These are phyloP conservation scores for Procavia capensis DNA, from an alignment of 2,113 vertebrate genomes.

Conservation along the genomic window DNA sequence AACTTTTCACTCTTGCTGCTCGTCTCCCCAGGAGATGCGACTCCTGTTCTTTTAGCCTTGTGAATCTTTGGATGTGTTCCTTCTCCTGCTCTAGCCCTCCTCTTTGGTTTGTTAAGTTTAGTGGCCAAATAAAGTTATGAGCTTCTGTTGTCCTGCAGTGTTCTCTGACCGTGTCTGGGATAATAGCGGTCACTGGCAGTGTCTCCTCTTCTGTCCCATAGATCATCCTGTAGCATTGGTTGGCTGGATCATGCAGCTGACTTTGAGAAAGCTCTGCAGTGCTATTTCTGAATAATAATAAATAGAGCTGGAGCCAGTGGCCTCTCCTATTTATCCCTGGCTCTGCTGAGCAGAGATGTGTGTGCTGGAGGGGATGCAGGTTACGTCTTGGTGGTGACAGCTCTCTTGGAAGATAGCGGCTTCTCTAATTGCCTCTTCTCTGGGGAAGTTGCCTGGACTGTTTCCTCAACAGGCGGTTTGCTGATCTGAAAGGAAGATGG, in stretches of 20 bases:
- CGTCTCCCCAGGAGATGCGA: neutral
- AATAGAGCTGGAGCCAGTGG: neutral
- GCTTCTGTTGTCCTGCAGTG: neutral
- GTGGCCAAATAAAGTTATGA: slow-evolving; percentile 4
- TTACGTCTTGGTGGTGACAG: neutral
- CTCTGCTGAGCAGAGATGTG: neutral
- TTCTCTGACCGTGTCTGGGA: slow-evolving; percentile 28
- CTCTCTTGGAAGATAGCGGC: neutral
- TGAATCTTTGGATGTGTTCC: neutral
- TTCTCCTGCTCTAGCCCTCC: neutral
- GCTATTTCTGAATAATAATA: slow-evolving; percentile 73
- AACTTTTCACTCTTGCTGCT: neutral
- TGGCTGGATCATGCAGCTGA: slow-evolving; percentile 28
- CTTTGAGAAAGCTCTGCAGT: slow-evolving; percentile 59
- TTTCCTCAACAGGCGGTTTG: slow-evolving; percentile 21
- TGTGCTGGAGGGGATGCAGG: neutral
- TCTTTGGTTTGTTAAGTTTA: slow-evolving; percentile 38
- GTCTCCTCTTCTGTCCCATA: slow-evolving; percentile 51
- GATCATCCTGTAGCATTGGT: slow-evolving; percentile 48
- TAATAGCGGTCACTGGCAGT: neutral
- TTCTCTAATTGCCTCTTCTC: slow-evolving; percentile 50
- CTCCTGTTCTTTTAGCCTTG: neutral
- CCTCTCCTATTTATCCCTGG: slow-evolving; percentile 56
- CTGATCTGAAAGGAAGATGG: neutral
- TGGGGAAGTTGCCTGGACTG: neutral